phyloP scores from a whole-genome alignment of 1,140 invertebrate genomes.

The Stegodyphus mimosarum region DNA sequence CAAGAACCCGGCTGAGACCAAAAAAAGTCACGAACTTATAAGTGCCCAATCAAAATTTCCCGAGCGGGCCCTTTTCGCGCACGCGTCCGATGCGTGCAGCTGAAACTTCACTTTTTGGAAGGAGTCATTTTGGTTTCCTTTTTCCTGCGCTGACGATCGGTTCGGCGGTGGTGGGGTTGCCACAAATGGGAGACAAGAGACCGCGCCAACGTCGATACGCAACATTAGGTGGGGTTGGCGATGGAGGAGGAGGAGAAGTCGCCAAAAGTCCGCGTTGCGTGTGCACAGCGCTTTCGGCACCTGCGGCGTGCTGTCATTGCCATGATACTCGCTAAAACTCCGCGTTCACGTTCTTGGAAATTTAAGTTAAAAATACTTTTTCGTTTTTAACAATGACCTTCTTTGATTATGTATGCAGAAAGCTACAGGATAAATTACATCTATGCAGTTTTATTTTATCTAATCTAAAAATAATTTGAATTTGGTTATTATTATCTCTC shows the following conservation, averaged over 20 bases:
- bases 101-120: background rate
- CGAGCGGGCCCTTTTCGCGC: no score
- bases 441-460: no score
- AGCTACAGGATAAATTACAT: no score
- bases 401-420: no score
- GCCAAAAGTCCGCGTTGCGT: constrained; percentile 31
- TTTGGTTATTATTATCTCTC: no score
- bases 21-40: background rate
- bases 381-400: no score
- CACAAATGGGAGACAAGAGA: background rate
- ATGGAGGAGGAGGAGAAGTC: background rate
- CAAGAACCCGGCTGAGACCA: background rate
- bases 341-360: no score
- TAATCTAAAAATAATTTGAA: no score
- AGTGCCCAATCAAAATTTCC: background rate
- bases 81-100: background rate
- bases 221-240: background rate
- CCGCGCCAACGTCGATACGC: background rate
- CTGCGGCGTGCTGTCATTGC: no score
- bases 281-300: background rate
- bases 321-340: no score
- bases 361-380: no score
- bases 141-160: background rate
- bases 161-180: background rate
- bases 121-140: constrained; percentile 1